A percentile compares a stretch with the other conserved stretches of the same genome.
phyloP scores from a whole-genome alignment of 2,113 vertebrate species.

The Montifringilla adamsi region DNA sequence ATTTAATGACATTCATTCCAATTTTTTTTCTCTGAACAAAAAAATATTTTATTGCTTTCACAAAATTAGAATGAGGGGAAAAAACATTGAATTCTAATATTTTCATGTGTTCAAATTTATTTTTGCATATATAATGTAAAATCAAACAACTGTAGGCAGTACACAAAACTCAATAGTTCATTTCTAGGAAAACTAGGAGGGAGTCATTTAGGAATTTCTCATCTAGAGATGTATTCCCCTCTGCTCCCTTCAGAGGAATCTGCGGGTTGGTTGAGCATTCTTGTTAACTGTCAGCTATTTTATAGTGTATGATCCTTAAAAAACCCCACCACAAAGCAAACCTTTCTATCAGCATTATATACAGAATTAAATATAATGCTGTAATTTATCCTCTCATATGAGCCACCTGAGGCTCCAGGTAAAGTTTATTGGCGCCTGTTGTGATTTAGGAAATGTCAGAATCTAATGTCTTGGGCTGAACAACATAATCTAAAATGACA shows the following conservation, averaged over 20 bases:
- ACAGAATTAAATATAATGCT: not conserved
- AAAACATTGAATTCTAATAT: not conserved
- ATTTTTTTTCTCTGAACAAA: not conserved
- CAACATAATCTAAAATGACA: not conserved
- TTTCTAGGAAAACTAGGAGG: not conserved
- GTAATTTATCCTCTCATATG: not conserved
- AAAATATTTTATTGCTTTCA: not conserved
- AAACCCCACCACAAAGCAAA: not conserved
- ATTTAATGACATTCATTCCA: not conserved
- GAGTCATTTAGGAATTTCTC: not conserved
- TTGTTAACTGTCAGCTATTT: not conserved
- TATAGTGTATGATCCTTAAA: not conserved
- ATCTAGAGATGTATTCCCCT: not conserved
- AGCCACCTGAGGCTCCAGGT: not conserved
- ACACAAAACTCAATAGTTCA: not conserved
- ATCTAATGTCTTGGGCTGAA: not conserved
- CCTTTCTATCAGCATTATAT: not conserved
- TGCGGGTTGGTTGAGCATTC: not conserved
- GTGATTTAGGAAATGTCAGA: not conserved
- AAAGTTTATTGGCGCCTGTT: not conserved
- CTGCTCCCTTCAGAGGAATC: not conserved
- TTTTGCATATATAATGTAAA: not conserved
- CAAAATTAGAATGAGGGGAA: not conserved
- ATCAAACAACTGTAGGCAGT: not conserved
- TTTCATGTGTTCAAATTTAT: not conserved